Evolutionary conservation across 2,888 invertebrate genomes (phyloP).

Genomic region (Polymixis flavicincta): DNA sequence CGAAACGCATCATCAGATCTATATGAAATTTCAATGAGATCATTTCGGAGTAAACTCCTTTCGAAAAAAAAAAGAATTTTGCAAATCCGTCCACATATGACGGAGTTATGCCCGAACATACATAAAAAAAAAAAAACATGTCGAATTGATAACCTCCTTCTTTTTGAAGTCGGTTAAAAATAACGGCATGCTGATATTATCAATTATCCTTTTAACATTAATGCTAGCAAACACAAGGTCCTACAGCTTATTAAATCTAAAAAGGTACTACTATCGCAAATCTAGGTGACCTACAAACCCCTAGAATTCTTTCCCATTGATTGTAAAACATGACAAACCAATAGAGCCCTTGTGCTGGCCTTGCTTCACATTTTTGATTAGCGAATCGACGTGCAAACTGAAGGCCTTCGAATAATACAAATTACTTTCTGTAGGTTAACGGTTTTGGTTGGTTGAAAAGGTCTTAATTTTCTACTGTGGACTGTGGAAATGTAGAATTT

Average conservation of each 20-base stretch:
- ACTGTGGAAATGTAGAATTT: no score
- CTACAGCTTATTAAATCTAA: constrained; percentile 11
- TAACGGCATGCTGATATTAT: not conserved
- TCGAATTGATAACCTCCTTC: no score
- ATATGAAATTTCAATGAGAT: no score
- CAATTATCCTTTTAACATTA: not conserved
- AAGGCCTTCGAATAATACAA: constrained; percentile 36
- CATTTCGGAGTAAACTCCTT: no score
- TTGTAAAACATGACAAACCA: constrained; percentile 51
- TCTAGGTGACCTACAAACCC: constrained; percentile 55
- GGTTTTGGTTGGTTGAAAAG: constrained; percentile 18
- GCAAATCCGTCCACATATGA: no score
- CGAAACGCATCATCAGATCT: no score
- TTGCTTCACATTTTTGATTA: constrained; percentile 49
- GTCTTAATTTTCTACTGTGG: constrained; percentile 4
- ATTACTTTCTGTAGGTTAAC: constrained; percentile 25
- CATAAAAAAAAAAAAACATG: no score
- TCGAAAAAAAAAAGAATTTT: no score
- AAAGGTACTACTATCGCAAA: constrained; percentile 26
- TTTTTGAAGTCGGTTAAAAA: no score
- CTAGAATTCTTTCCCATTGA: constrained; percentile 45
- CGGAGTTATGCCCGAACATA: no score
- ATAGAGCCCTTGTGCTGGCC: constrained; percentile 39
- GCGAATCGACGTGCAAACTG: constrained; percentile 52
- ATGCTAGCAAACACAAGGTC: constrained; percentile 1